Conservation (phyloP, 2,797 vertebrate genomes). For the Gymnoscopelus microlampas region DNA sequence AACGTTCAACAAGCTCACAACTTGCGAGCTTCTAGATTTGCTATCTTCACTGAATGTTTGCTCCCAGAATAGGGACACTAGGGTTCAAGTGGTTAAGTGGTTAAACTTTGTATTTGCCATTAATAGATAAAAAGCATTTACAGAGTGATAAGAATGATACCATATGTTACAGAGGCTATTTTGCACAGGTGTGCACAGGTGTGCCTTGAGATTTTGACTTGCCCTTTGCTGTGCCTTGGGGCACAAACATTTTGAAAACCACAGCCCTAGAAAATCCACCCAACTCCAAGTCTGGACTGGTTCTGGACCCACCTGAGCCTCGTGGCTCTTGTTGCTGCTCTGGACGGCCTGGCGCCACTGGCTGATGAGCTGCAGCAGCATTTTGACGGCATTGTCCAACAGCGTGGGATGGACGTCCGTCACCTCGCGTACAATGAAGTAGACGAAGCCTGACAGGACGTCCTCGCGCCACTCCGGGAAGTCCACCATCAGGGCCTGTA, state of each 20-base stretch:
- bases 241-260: background rate
- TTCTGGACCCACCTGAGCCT: conserved; percentile 80
- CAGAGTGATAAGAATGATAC: no score
- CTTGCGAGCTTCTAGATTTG: no score
- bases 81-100: no score
- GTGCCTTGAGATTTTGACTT: no score
- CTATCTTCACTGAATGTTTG: no score
- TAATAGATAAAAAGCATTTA: no score
- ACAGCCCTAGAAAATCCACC: background rate
- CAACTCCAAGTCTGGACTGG: background rate
- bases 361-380: conserved; percentile 96
- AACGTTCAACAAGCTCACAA: no score
- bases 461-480: conserved; percentile 99
- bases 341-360: conserved; percentile 97
- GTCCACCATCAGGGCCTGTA: conserved; percentile 97
- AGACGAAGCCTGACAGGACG: conserved; percentile 96
- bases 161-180: no score
- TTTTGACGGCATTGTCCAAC: conserved; percentile 97
- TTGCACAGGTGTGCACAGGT: no score
- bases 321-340: conserved; percentile 91
- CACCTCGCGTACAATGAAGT: conserved; percentile 97
- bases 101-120: no score
- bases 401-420: conserved; percentile 95
- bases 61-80: no score
- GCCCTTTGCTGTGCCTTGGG: no score